Evolutionary conservation across 2,797 vertebrate species (phyloP).

Genomic region (Sebastes cheni): DNA sequence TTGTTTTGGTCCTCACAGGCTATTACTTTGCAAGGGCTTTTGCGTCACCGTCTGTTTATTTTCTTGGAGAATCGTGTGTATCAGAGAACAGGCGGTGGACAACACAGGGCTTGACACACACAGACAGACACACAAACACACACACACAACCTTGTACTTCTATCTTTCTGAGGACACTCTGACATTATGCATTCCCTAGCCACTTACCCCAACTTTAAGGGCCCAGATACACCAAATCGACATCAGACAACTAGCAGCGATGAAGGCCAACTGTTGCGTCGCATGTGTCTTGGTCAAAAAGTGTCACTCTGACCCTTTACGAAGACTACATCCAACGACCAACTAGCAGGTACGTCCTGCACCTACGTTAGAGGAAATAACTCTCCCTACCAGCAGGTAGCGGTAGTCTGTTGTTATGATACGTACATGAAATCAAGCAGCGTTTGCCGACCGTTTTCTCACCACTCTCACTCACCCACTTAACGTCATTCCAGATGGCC

Average conservation of each 20-base stretch:
- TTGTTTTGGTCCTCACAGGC: conserved; percentile 47
- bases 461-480: no score
- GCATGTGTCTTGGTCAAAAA: no score
- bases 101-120: conserved; percentile 18
- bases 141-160: not conserved
- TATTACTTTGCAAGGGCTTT: conserved; percentile 32
- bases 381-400: no score
- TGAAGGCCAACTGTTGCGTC: not conserved
- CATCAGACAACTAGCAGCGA: not conserved
- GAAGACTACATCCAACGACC: not conserved
- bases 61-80: conserved; percentile 50
- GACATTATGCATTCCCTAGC: not conserved
- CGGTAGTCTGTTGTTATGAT: no score
- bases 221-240: no score
- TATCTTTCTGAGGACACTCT: not conserved
- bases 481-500: no score
- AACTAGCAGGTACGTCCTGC: no score
- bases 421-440: no score
- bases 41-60: conserved; percentile 47
- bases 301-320: not conserved
- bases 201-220: not conserved
- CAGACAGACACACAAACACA: not conserved
- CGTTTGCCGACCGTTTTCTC: no score
- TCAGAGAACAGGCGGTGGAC: conserved; percentile 27
- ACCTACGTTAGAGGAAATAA: no score